Percentiles rank a stretch among this genome's conserved stretches.
Evolutionary conservation across 2,888 invertebrate species (phyloP).

Genomic region (Trachelus troglodyta): DNA sequence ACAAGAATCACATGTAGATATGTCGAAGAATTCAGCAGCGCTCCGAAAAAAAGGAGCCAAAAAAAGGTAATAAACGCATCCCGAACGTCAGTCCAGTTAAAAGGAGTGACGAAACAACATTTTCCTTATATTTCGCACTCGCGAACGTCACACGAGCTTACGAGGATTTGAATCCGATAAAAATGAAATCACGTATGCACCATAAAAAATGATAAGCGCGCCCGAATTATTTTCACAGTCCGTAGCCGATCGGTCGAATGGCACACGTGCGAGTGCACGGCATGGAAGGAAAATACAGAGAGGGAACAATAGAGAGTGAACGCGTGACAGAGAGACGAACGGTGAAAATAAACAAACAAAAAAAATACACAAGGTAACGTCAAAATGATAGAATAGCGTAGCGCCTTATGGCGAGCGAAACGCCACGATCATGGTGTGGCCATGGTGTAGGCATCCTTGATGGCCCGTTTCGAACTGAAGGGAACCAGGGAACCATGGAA

Average conservation of each 20-base stretch:
- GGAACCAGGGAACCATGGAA: constrained; percentile 38
- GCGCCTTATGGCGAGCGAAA: constrained; percentile 37
- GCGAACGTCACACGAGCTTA: background rate
- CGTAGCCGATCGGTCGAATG: background rate
- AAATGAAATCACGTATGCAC: background rate
- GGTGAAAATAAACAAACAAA: background rate
- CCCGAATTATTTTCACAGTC: background rate
- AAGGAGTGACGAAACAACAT: background rate
- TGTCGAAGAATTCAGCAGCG: background rate
- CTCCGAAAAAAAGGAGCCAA: background rate
- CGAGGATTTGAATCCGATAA: background rate
- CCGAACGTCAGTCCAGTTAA: background rate
- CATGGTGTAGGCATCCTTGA: constrained; percentile 58
- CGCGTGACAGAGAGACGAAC: background rate
- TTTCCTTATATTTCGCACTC: background rate
- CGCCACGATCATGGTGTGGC: constrained; percentile 45
- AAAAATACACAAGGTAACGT: background rate
- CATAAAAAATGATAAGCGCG: background rate
- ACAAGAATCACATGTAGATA: background rate
- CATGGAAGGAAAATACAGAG: background rate
- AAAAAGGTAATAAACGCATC: background rate
- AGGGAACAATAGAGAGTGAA: background rate
- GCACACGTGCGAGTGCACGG: background rate
- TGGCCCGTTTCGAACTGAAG: constrained; percentile 63
- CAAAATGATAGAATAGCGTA: background rate